Base-by-base conservation (phyloP, 2,113 vertebrate genomes). In the Epinephelus cyanopodus region DNA sequence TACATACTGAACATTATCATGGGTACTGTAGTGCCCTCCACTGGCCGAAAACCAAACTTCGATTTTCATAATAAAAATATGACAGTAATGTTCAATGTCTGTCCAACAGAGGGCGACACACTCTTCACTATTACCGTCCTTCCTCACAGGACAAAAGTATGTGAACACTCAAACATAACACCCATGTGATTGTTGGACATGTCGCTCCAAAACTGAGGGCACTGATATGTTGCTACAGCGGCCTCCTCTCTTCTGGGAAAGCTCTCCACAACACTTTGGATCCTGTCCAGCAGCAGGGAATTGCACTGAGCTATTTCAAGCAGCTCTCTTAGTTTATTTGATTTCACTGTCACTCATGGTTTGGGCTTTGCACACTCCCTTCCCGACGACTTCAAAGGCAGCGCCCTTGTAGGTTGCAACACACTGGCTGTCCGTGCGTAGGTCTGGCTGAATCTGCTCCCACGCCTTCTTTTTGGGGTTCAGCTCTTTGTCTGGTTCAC, bases 401-500 rank as follows among this genome's bases (percentile, higher is more conserved):
- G 91, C 91, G 12, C 97, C 97, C 87, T 95, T 98, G 90, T 99
- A 99, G 0, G 95, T 97, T 63, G 97, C 98, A 73, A 98, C 94
- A 83, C 96, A 96, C n/a, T 96, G 92, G n/a, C 85, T 81, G 68
- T 97, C 94, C 3, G 97, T 98, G 64, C 79, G 90, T 53, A 98
- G 95, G 78, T 98, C 96, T 2, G 96, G 95, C 73, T 97, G 96
- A 88, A 99, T 94, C 86, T 96, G 96, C 87, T 98, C 97, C 97
- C 97, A 98, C 19, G 97, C 96, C 91, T 97, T 97, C 94, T 97
- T 96, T 93, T 97, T 97, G 65, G 97, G 96, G 91, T 97, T 97
- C 69, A 98, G 93, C 77, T 99, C 97, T 85, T 96, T 96, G 82
- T 99, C 97, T 7, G 97, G 96, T 58, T 97, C 96, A 89, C 97